Conservation (phyloP, 2,888 invertebrate species). For the Cantharis flavilabris region DNA sequence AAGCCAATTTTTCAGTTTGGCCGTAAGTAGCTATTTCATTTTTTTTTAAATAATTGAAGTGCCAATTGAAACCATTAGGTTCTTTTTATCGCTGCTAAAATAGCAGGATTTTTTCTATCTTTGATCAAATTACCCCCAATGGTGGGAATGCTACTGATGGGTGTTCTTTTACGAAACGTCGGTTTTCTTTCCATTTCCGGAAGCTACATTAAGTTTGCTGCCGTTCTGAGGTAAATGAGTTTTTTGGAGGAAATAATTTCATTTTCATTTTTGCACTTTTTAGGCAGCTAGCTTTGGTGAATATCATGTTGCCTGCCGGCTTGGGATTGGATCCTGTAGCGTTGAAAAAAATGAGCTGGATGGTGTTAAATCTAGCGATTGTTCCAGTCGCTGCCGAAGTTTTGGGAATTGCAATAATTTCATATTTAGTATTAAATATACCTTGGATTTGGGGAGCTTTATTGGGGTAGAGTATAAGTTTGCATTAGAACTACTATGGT, state of each 20-base stretch:
- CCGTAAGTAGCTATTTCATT: conserved; percentile 27
- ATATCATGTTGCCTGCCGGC: conserved; percentile 68
- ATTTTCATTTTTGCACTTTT: neutral
- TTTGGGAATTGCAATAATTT: conserved; percentile 56
- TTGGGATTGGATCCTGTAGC: conserved; percentile 65
- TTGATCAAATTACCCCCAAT: conserved; percentile 58
- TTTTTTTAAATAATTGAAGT: neutral
- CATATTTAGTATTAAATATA: conserved; percentile 61
- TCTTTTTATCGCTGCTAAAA: conserved; percentile 42
- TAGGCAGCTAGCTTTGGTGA: conserved; percentile 66
- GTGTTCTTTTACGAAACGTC: conserved; percentile 59
- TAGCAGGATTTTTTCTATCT: conserved; percentile 36
- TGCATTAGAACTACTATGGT: conserved; percentile 34
- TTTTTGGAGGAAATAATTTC: neutral
- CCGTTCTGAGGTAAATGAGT: conserved; percentile 55
- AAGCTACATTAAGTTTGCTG: conserved; percentile 56
- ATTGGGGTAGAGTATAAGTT: conserved; percentile 55
- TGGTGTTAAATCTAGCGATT: conserved; percentile 62
- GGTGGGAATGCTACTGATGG: conserved; percentile 67
- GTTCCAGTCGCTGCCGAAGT: conserved; percentile 66
- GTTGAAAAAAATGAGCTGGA: conserved; percentile 60
- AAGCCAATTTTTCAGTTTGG: conserved; percentile 40
- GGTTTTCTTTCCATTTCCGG: conserved; percentile 56
- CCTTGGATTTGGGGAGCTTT: conserved; percentile 66
- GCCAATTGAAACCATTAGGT: conserved; percentile 32